These are phyloP conservation scores for Drosophila quasianomalipes DNA, from an alignment of 2,888 invertebrate species.

Conservation along the genomic window DNA sequence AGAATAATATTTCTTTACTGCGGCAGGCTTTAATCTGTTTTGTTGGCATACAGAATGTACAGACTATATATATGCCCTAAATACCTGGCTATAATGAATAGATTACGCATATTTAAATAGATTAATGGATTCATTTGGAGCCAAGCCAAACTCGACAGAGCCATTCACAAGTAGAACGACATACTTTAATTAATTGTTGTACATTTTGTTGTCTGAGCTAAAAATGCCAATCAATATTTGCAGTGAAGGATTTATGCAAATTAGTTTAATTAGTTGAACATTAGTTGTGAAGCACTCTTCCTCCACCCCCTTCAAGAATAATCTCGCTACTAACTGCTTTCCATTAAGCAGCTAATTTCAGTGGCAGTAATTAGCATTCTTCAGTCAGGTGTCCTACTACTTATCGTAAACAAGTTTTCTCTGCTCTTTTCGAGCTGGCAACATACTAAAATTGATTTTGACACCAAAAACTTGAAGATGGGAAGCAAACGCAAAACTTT, in stretches of 20 bases:
- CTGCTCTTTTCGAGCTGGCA: conserved; percentile 23
- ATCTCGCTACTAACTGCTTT: conserved; percentile 58
- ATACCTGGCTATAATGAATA: not conserved
- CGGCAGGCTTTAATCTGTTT: conserved; percentile 2
- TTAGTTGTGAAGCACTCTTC: conserved; percentile 1
- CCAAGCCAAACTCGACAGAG: conserved; percentile 3
- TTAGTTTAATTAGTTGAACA: conserved; percentile 19
- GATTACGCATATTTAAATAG: not conserved
- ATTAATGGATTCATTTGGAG: not conserved
- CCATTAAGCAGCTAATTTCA: conserved; percentile 58
- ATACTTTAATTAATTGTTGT: conserved; percentile 31
- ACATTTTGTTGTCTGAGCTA: conserved; percentile 8
- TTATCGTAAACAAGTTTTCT: conserved; percentile 37
- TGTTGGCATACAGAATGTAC: not conserved
- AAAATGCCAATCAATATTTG: conserved; percentile 42
- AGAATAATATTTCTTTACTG: conserved; percentile 7
- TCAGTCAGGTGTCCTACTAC: conserved; percentile 27
- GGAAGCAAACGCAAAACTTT: conserved; percentile 34
- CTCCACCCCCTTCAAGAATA: conserved; percentile 26
- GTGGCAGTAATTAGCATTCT: conserved; percentile 61
- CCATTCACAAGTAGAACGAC: not conserved
- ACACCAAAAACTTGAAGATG: conserved; percentile 57
- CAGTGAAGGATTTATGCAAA: conserved; percentile 42
- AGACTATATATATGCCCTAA: not conserved
- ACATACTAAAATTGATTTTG: conserved; percentile 71